Percentiles rank a stretch among this genome's conserved stretches.
Conservation (phyloP, 2,888 invertebrate genomes). For the Tachina grossa region DNA sequence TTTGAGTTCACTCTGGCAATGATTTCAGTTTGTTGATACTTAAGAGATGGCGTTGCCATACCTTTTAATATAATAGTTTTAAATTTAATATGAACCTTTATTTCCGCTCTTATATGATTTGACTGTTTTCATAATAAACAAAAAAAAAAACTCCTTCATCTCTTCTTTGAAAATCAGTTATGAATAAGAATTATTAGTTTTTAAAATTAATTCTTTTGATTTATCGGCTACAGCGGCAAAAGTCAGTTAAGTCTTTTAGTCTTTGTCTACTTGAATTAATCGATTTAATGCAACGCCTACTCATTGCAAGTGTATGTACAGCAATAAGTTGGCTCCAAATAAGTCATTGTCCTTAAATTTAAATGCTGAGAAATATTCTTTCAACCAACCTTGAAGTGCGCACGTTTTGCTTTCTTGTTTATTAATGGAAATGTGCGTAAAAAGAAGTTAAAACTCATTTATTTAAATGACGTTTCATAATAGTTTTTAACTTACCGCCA, state of each 20-base stretch:
- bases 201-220: neutral
- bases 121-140: too few relatives aligned
- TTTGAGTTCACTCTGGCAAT: too few relatives aligned
- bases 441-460: conserved; percentile 69
- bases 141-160: too few relatives aligned
- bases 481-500: conserved; percentile 54
- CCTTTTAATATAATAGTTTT: too few relatives aligned
- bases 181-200: too few relatives aligned
- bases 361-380: neutral
- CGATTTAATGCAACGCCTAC: conserved; percentile 3
- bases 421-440: conserved; percentile 68
- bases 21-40: too few relatives aligned
- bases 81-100: too few relatives aligned
- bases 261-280: neutral
- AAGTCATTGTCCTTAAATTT: conserved; percentile 27
- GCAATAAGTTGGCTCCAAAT: neutral
- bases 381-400: conserved; percentile 26
- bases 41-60: too few relatives aligned
- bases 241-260: neutral
- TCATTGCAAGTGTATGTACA: neutral
- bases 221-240: neutral
- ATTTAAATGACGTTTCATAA: conserved; percentile 67
- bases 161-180: too few relatives aligned
- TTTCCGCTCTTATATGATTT: too few relatives aligned
- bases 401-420: conserved; percentile 37